Percentiles rank a stretch among this genome's conserved stretches.
phyloP scores from a whole-genome alignment of 1,140 invertebrate species.

The Aphelinus certus region DNA sequence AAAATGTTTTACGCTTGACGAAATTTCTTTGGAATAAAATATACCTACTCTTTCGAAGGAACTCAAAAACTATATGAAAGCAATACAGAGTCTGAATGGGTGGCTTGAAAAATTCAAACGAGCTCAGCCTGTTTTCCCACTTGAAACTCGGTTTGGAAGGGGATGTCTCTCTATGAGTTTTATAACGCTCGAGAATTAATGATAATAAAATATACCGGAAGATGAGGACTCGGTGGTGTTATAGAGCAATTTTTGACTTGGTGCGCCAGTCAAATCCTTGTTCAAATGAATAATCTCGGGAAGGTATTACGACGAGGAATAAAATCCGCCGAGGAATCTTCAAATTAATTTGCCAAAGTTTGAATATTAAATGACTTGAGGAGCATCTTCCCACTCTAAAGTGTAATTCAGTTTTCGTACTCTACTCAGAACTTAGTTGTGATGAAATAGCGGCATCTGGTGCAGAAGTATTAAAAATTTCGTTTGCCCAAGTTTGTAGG shows the following conservation, averaged over 20 bases:
- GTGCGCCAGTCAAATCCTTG: neutral
- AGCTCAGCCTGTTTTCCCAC: neutral
- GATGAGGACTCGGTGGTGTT: neutral
- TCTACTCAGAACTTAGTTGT: constrained; percentile 14
- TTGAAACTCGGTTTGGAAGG: neutral
- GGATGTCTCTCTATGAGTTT: neutral
- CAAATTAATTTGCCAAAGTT: constrained; percentile 36
- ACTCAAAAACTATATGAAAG: neutral
- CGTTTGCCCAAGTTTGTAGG: constrained; percentile 3
- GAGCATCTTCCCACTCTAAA: constrained; percentile 35
- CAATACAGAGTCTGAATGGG: neutral
- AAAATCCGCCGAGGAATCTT: constrained; percentile 30
- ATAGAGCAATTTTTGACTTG: neutral
- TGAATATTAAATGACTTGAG: constrained; percentile 36
- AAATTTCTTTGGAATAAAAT: too few species aligned
- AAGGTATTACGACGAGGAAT: constrained; percentile 22
- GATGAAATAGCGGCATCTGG: constrained; percentile 31
- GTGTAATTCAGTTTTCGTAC: constrained; percentile 30
- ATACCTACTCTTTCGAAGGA: too few species aligned
- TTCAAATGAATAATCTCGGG: neutral
- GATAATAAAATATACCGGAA: neutral
- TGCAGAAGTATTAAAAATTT: constrained; percentile 35
- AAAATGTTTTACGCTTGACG: too few species aligned
- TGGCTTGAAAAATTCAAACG: too few species aligned
- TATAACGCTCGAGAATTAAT: neutral